Base-by-base conservation (phyloP, 2,797 vertebrate genomes). In the Brachyrhaphis roseni region DNA sequence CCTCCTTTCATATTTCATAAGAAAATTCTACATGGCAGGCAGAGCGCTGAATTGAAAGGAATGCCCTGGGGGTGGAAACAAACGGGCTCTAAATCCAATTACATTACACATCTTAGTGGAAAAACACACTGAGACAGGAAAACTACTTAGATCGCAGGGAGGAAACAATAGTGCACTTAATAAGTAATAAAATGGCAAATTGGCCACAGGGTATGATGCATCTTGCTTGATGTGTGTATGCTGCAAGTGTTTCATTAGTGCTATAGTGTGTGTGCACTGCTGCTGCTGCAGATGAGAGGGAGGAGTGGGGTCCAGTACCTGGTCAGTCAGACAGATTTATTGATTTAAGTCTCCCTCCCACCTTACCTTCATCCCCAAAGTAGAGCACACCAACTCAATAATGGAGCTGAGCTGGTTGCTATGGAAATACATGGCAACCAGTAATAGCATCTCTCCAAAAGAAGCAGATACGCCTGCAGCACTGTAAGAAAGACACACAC, bases 371-470 rank as follows among this genome's bases (percentile, higher is more conserved):
- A 99, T 99, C 86, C 98, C 98, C 93, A 99, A 92, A 89, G 98
- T 99, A 80, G 98, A 99, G 89, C 98, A 99, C 92, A 99, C 98
- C 95, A 99, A 94, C 89, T 99, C 98, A 89, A 99, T 99, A 95
- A 99, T 99, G 88, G 98, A 97, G 87, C 97, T 98, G 84, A 99
- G 97, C 90, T 99, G 98, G 93, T 98, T 99, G 93, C 98, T 99
- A 91, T 99, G 98, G 95, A 99, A 99, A 91, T 99, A 99, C 98
- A 99, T 99, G 87, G 98, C 98, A 85, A 99, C 98, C 95, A 99
- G 90, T 88, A 99, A 95, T 31, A 99, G 95, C 98, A 99, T 99
- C 96, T 99, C 98, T 91, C 98, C 98, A 90, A 99, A 99, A 85
- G 98, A 99, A 87, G 98, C 98, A 70, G 98, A 97, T 53, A 99